Conservation (phyloP, 2,797 vertebrate species). For the Numenius phaeopus region DNA sequence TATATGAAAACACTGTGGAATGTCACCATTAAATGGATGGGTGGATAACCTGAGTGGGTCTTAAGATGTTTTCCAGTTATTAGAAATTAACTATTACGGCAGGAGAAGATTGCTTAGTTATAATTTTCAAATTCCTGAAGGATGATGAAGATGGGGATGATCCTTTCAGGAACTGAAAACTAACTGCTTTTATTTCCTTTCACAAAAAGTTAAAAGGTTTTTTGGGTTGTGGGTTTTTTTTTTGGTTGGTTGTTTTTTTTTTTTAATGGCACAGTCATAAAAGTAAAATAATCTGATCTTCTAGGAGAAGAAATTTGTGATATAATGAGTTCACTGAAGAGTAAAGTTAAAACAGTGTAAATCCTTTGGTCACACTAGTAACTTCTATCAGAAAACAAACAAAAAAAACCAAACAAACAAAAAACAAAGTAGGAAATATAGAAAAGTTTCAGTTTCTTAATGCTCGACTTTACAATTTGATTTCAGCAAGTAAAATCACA, state of each 20-base stretch:
- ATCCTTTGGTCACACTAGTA: slow-evolving; percentile 52
- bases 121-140: not conserved
- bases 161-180: not conserved
- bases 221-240: not conserved
- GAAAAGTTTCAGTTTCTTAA: not conserved
- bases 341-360: slow-evolving; percentile 12
- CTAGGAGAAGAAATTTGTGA: not conserved
- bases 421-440: not conserved
- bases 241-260: no score
- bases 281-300: not conserved
- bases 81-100: slow-evolving; percentile 6
- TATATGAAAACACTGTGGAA: not conserved
- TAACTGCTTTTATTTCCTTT: not conserved
- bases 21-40: slow-evolving; percentile 8
- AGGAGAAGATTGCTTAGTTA: not conserved
- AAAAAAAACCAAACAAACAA: not conserved
- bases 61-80: slow-evolving; percentile 4
- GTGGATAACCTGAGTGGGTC: not conserved
- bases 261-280: not conserved
- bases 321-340: slow-evolving; percentile 28
- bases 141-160: not conserved
- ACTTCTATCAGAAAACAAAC: slow-evolving; percentile 28
- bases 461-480: slow-evolving; percentile 52
- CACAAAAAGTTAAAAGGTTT: not conserved
- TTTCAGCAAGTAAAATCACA: not conserved